A percentile compares a stretch with the other conserved stretches of the same genome.
Evolutionary conservation across 2,797 vertebrate species (phyloP).

Genomic region (Varecia variegata): DNA sequence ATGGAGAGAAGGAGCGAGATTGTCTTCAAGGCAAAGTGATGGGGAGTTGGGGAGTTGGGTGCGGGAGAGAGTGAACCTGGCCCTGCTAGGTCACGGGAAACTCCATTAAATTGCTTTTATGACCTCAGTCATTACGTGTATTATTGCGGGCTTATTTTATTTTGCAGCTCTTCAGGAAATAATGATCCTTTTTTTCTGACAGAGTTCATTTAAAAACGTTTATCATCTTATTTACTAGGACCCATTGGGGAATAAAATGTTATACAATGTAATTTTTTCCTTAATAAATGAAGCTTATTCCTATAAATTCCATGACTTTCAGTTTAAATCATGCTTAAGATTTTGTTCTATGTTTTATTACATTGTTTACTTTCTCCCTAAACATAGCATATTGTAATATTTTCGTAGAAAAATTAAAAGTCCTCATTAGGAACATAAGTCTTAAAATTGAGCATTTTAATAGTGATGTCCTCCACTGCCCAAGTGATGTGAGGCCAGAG

Average conservation of each 20-base stretch:
- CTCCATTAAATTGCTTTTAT: not conserved
- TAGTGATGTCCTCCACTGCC: not conserved
- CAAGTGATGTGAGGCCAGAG: not conserved
- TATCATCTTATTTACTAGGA: not conserved
- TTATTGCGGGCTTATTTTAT: not conserved
- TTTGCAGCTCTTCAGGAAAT: not conserved
- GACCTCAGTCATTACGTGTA: not conserved
- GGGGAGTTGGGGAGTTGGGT: not conserved
- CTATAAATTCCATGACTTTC: not conserved
- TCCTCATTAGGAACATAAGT: not conserved
- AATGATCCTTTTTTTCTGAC: not conserved
- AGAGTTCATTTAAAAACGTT: not conserved
- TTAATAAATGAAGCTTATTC: not conserved
- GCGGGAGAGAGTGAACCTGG: rapidly evolving
- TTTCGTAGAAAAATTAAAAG: not conserved
- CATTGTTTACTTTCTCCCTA: not conserved
- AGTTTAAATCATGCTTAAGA: not conserved
- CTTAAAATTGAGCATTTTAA: not conserved
- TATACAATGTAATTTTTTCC: not conserved
- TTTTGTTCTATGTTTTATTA: not conserved
- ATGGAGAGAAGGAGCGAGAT: rapidly evolving
- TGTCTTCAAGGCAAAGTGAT: not conserved
- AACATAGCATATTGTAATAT: not conserved
- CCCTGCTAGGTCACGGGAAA: not conserved
- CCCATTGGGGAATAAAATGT: not conserved